Conservation (phyloP, 2,888 invertebrate genomes). For the Horisme vitalbata region DNA sequence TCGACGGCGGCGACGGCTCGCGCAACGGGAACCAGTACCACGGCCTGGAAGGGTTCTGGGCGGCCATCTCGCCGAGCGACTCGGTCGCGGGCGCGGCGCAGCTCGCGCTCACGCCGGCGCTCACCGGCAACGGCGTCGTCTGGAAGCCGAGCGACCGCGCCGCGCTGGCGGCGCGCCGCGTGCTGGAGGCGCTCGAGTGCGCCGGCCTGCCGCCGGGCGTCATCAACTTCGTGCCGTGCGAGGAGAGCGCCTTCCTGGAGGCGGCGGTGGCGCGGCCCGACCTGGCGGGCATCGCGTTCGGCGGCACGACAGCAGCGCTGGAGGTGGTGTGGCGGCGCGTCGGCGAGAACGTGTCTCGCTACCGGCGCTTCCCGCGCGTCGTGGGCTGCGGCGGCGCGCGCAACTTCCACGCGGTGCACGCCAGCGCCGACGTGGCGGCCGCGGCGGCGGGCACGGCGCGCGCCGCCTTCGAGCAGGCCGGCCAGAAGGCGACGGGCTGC, state of each 20-base stretch:
- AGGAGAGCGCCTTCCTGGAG: constrained; percentile 93
- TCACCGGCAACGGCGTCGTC: constrained; percentile 96
- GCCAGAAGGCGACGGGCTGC: constrained; percentile 99
- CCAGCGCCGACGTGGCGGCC: constrained; percentile 91
- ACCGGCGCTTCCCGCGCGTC: constrained; percentile 94
- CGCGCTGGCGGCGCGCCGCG: constrained; percentile 93
- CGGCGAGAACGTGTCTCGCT: constrained; percentile 92
- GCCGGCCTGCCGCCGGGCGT: constrained; percentile 96
- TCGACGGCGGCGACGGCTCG: constrained; percentile 84
- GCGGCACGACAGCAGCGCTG: constrained; percentile 94
- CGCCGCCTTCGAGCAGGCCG: constrained; percentile 97
- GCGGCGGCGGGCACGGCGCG: constrained; percentile 93
- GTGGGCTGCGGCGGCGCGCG: constrained; percentile 97
- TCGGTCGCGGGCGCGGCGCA: constrained; percentile 99
- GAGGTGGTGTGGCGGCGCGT: constrained; percentile 86
- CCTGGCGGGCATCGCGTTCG: constrained; percentile 98
- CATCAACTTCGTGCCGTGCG: constrained; percentile 97
- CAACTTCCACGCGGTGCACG: constrained; percentile 98
- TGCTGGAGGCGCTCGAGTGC: constrained; percentile 88
- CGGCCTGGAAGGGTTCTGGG: constrained; percentile 98
- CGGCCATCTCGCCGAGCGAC: constrained; percentile 98
- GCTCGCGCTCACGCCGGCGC: constrained; percentile 93
- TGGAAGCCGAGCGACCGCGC: constrained; percentile 99
- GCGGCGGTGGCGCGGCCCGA: constrained; percentile 88
- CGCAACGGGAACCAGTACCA: constrained; percentile 94